Conservation (phyloP, 2,888 invertebrate species). For the Ferdinandea cuprea region DNA sequence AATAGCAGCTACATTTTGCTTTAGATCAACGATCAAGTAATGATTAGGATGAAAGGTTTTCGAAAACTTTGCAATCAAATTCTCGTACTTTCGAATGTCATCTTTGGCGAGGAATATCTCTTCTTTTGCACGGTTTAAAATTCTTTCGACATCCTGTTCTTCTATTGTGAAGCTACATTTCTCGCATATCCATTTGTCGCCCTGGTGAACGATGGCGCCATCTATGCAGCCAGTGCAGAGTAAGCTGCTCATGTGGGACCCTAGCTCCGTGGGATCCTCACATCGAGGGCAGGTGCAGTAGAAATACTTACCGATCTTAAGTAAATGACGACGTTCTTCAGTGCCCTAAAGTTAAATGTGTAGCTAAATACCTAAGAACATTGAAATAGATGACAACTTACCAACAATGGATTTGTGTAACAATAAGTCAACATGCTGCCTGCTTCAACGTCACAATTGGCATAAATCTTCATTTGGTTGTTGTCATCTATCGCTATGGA, state of each 20-base stretch:
- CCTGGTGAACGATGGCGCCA: slow-evolving; percentile 76
- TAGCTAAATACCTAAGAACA: too few species aligned
- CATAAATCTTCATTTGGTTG: slow-evolving; percentile 87
- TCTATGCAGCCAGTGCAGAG: slow-evolving; percentile 77
- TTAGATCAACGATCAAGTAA: slow-evolving; percentile 87
- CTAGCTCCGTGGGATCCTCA: slow-evolving; percentile 88
- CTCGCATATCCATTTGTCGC: slow-evolving; percentile 78
- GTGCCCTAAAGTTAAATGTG: slow-evolving; percentile 85
- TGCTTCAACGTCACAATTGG: slow-evolving; percentile 86
- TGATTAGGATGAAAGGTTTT: slow-evolving; percentile 87
- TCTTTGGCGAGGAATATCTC: slow-evolving; percentile 83
- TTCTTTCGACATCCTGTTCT: slow-evolving; percentile 83
- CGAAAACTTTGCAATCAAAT: slow-evolving; percentile 84
- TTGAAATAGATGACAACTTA: slow-evolving; percentile 78
- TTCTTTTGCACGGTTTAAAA: slow-evolving; percentile 83
- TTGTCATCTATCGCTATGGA: slow-evolving; percentile 88
- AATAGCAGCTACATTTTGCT: slow-evolving; percentile 87
- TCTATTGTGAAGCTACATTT: slow-evolving; percentile 77
- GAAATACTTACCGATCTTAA: slow-evolving; percentile 90
- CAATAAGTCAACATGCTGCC: slow-evolving; percentile 87
- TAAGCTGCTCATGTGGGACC: slow-evolving; percentile 86
- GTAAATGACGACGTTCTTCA: slow-evolving; percentile 86
- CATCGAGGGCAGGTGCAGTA: slow-evolving; percentile 88
- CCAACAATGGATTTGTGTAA: slow-evolving; percentile 89
- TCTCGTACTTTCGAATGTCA: slow-evolving; percentile 81